Percentiles rank a stretch among this genome's conserved stretches.
phyloP scores from a whole-genome alignment of 2,888 invertebrate species.

The Exocentrus adspersus region DNA sequence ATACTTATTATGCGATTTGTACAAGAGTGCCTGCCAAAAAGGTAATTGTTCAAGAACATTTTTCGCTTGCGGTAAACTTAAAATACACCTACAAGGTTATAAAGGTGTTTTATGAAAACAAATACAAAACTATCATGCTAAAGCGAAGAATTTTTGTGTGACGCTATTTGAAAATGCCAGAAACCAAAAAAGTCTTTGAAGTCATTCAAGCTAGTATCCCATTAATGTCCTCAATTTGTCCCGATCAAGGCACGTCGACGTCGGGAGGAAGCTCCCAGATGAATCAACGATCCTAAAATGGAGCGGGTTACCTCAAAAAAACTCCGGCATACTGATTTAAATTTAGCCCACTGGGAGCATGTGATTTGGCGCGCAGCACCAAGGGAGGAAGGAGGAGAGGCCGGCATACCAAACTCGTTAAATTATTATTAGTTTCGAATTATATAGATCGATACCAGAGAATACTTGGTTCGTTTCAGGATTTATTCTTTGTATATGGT shows the following conservation, averaged over 20 bases:
- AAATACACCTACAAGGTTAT: no score
- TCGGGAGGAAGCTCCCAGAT: slow-evolving; percentile 21
- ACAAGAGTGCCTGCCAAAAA: no score
- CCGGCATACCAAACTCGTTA: not conserved
- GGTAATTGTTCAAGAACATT: no score
- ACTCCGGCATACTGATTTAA: slow-evolving; percentile 31
- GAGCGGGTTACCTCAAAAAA: slow-evolving; percentile 33
- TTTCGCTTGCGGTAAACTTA: no score
- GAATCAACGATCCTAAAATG: slow-evolving; percentile 43
- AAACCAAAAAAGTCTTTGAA: no score
- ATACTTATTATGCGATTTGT: no score
- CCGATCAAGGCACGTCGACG: slow-evolving; percentile 8
- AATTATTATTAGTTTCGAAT: slow-evolving; percentile 14
- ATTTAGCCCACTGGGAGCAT: slow-evolving; percentile 26
- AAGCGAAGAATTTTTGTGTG: no score
- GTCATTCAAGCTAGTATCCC: not conserved
- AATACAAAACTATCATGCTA: no score
- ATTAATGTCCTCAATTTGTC: not conserved
- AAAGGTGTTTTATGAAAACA: no score
- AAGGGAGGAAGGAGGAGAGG: slow-evolving; percentile 3
- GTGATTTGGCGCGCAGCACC: slow-evolving; percentile 5
- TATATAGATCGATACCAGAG: not conserved
- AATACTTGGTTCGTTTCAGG: no score
- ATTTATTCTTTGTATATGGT: no score
- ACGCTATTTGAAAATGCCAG: no score